These are phyloP conservation scores for Eupithecia vulgata DNA, from an alignment of 2,888 invertebrate species.

Conservation along the genomic window DNA sequence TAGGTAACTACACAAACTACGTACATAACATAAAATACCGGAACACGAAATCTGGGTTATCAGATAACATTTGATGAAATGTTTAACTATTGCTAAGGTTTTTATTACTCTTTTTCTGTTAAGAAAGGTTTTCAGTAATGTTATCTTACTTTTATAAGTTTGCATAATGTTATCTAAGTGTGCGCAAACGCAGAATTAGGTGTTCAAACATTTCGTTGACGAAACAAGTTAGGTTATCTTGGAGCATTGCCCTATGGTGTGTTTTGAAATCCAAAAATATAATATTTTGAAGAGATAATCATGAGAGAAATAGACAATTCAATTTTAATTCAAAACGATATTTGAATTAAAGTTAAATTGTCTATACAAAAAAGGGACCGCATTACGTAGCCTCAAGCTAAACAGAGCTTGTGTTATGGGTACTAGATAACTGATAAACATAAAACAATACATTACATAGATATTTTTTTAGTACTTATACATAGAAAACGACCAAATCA, in stretches of 20 bases:
- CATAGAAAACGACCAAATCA: no score
- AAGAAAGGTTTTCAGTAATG: background rate
- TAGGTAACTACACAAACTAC: no score
- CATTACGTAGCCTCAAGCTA: no score
- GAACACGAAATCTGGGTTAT: background rate
- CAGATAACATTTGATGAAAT: conserved; percentile 8
- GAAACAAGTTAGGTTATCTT: background rate
- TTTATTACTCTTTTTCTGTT: background rate
- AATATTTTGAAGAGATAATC: no score
- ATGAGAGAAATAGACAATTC: no score
- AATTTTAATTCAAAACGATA: no score
- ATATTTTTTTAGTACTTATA: no score
- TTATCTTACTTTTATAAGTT: background rate
- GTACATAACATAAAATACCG: background rate
- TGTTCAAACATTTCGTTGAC: conserved; percentile 1
- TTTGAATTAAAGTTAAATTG: no score
- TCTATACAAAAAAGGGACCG: no score
- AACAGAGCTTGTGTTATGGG: no score
- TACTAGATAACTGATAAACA: no score
- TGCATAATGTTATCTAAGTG: background rate
- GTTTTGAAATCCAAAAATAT: background rate
- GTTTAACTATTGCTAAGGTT: background rate
- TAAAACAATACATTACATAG: no score
- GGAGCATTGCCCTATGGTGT: background rate
- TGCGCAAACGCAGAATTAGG: conserved; percentile 4